These are phyloP conservation scores for Plecturocebus donacophilus DNA, from an alignment of 2,113 vertebrate genomes.

Conservation along the genomic window DNA sequence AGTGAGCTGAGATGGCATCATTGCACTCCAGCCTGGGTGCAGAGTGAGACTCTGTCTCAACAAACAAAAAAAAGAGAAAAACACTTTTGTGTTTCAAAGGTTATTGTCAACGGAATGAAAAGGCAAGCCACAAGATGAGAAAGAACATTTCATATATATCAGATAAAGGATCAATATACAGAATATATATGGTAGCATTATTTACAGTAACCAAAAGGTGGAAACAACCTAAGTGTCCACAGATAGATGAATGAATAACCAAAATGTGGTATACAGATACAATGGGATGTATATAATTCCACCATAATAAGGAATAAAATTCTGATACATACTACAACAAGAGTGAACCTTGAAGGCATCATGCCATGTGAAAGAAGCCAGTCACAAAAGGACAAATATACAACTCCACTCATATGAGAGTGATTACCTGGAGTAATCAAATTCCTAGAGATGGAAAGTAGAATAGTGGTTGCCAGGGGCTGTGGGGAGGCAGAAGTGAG, in stretches of 20 bases:
- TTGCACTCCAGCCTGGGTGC: no score
- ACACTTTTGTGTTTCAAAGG: neutral
- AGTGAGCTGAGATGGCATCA: no score
- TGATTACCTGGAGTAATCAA: neutral
- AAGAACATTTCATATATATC: neutral
- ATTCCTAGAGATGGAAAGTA: neutral
- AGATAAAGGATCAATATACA: neutral
- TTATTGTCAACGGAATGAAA: slow-evolving; percentile 16
- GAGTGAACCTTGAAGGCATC: neutral
- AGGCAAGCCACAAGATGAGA: neutral
- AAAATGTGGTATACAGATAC: neutral
- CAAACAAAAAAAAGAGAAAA: no score
- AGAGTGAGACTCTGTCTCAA: no score
- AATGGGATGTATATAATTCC: neutral
- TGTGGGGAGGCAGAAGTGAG: neutral
- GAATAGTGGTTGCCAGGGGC: neutral
- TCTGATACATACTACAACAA: neutral
- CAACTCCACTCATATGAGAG: neutral
- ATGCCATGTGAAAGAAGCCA: neutral
- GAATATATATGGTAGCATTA: neutral
- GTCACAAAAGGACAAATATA: neutral
- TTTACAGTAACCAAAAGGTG: neutral
- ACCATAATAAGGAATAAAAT: slow-evolving; percentile 11
- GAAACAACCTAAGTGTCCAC: neutral
- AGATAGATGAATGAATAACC: neutral